Percentiles rank a stretch among this genome's conserved stretches.
phyloP scores from a whole-genome alignment of 2,888 invertebrate species.

The Lithophane semibrunnea region DNA sequence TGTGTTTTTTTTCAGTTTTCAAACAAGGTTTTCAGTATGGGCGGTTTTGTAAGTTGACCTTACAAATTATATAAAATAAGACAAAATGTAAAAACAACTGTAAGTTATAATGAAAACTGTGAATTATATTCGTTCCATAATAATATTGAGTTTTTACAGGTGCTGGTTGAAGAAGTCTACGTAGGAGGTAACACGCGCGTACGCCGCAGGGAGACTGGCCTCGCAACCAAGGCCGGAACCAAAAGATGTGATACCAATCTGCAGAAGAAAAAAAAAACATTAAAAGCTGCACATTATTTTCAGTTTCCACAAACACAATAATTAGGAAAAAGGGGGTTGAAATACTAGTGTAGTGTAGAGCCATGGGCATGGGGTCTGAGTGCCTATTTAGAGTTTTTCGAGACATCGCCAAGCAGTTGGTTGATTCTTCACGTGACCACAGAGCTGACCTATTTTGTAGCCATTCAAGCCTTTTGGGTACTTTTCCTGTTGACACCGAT shows the following conservation, averaged over 20 bases:
- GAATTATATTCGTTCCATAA: background rate
- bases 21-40: background rate
- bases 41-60: background rate
- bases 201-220: slow-evolving; percentile 68
- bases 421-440: background rate
- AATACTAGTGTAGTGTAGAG: background rate
- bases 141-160: slow-evolving; percentile 31
- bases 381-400: background rate
- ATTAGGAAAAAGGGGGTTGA: background rate
- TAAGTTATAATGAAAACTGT: background rate
- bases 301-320: background rate
- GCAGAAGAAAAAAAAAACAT: slow-evolving; percentile 45
- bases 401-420: background rate
- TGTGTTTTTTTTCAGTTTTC: too few relatives aligned
- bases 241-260: slow-evolving; percentile 78
- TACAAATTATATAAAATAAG: background rate
- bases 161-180: slow-evolving; percentile 68
- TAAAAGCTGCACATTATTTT: background rate
- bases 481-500: background rate
- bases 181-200: slow-evolving; percentile 71
- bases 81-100: background rate
- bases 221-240: slow-evolving; percentile 70
- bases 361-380: background rate
- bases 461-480: background rate
- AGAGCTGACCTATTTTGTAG: background rate